Base-by-base conservation (phyloP, 2,888 invertebrate species). In the Deilephila elpenor region DNA sequence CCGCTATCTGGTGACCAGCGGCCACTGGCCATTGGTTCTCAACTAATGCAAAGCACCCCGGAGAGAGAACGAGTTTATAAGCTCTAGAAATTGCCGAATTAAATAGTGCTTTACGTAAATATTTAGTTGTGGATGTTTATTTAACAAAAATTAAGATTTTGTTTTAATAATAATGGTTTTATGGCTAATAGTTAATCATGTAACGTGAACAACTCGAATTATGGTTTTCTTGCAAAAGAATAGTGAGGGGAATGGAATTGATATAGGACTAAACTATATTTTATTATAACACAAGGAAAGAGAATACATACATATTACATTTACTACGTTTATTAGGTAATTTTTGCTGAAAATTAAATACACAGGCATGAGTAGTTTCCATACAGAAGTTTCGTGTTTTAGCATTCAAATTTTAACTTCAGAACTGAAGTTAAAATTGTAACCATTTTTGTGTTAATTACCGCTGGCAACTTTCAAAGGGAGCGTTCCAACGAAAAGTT, bases 1-100 rank as follows among this genome's bases (percentile, higher is more conserved):
- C 78, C 77, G 73, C 74, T 84, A 85, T 85, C 85, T 82, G 61
- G 76, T 77, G 77, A 75, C 78, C 77, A 74, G 75, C 75, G 67
- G 37, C 64, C 25, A 20, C 14, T 44, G 29, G 44, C 20, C 64
- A 64, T 7, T 17, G 72, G 17, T 59, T 73, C 32, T 73, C 72
- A 73, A 73, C 34, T 67, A 25, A 67, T 67, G 25, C 37, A 20
- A 37, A 44, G 25, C 59, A 37, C 19, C 34, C 67, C 61, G 19
- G 32, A 72, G 62, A 59, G 19, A 14, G 34, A 4, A 17, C 29
- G 17, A 11, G 8, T 59, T 59, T 19, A 59, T 7, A 56, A n/a
- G 56, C 56, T 6, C 17, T 5, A n/a, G 56, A n/a, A 3, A n/a
- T 56, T 17, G 0, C 11, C 19, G n/a, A 56, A 56, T n/a, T 56